phyloP scores from a whole-genome alignment of 2,797 vertebrate genomes.

The Hippoglossus hippoglossus region DNA sequence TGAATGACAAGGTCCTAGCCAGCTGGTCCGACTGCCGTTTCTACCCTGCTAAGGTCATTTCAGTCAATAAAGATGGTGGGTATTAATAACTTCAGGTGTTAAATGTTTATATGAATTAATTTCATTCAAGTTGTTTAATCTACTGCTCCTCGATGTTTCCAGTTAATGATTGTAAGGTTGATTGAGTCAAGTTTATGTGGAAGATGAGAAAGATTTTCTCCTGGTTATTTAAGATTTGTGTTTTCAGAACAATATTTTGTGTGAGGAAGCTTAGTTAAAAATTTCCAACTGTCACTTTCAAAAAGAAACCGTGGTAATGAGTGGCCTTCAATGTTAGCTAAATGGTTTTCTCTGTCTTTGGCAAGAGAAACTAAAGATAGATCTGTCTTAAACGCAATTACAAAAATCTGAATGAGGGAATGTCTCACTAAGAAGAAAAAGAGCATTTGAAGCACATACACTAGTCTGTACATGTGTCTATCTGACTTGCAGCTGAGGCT shows the following conservation, averaged over 20 bases:
- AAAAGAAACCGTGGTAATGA: neutral
- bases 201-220: neutral
- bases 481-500: neutral
- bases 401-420: neutral
- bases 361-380: neutral
- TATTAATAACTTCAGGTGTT: conserved; percentile 6
- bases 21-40: conserved; percentile 98
- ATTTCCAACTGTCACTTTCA: neutral
- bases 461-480: no score
- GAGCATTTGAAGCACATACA: neutral
- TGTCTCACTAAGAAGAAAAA: neutral
- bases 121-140: neutral
- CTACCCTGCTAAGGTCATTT: conserved; percentile 94
- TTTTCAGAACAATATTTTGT: no score
- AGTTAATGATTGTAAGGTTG: neutral
- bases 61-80: conserved; percentile 95
- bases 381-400: neutral
- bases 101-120: neutral
- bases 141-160: neutral
- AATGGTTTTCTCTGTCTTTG: neutral
- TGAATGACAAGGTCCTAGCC: conserved; percentile 94
- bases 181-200: neutral
- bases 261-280: neutral
- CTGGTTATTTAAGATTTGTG: neutral
- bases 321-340: neutral